Conservation (phyloP, 2,888 invertebrate species). For the Habroteleia sp. region DNA sequence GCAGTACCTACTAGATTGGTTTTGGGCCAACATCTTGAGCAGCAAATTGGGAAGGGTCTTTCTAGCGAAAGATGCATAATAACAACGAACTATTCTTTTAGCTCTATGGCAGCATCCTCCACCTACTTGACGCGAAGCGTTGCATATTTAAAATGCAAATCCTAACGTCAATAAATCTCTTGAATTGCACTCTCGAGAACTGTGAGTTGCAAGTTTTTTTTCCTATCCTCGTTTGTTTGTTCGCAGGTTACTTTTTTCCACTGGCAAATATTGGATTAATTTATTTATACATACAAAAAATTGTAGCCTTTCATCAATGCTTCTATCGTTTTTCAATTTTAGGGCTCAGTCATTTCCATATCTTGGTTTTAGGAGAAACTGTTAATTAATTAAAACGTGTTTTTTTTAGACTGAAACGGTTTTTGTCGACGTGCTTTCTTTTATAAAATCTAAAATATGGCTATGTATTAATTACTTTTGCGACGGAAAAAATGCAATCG, state of each 20-base stretch:
- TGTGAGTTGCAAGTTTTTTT: constrained; percentile 16
- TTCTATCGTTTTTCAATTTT: too few relatives aligned
- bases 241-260: constrained; percentile 25
- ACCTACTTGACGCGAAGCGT: constrained; percentile 66
- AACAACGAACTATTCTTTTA: constrained; percentile 51
- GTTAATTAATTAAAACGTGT: constrained; percentile 28
- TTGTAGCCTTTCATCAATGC: too few relatives aligned
- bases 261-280: constrained; percentile 39
- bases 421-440: constrained; percentile 10
- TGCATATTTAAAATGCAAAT: constrained; percentile 77
- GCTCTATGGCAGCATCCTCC: constrained; percentile 52
- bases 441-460: constrained; percentile 27
- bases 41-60: constrained; percentile 38
- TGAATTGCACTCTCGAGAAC: constrained; percentile 66
- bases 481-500: constrained; percentile 28
- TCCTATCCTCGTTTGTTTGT: constrained; percentile 38
- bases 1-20: constrained; percentile 26
- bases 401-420: constrained; percentile 10
- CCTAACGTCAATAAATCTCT: constrained; percentile 74
- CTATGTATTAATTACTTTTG: constrained; percentile 38
- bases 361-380: too few relatives aligned
- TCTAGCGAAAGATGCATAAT: constrained; percentile 55
- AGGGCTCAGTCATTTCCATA: neutral
- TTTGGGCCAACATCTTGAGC: constrained; percentile 11
- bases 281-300: too few relatives aligned